Base-by-base conservation (phyloP, 2,888 invertebrate genomes). In the Agrotis segetum region DNA sequence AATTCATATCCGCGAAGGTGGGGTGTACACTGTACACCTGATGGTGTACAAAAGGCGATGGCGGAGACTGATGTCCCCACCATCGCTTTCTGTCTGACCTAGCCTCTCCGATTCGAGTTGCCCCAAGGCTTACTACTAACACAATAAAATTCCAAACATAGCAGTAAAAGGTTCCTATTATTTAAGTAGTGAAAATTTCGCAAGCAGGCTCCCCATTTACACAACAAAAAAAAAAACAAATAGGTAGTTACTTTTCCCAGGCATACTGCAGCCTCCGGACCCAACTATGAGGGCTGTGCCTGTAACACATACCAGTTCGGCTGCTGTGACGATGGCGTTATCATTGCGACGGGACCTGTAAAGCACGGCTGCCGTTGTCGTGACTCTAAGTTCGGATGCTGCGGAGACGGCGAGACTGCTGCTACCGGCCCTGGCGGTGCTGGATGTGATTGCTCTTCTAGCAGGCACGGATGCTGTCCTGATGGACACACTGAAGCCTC, bases 271-370 rank as follows among this genome's bases (percentile, higher is more conserved):
- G 98, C 99, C 0, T 91, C 94, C 44, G 99, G 99, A 14, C 97
- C 98, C 0, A 97, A 98, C 80, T 97, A 96, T 87, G 97, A 98
- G 85, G 99, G 99, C 16, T 99, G 99, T 89, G 96, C 97, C 0
- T 99, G 99, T 88, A 97, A 97, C 88, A 98, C 98, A 0, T 98
- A 97, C 95, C 98, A 98, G 90, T 99, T 98, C 89, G 99, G 99
- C 3, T 99, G 99, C 89, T 99, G 99, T 88, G 97, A 98, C 0
- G 98, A 99, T 93, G 99, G 99, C 0, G 92, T 97, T 73, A 97
- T 97, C 0, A 92, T 96, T 66, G 98, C 99, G 6, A 97, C 97
- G 89, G 99, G 99, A 0, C 92, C 93, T 11, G 88, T 88, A 67
- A 88, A 90, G 49, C 91, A 93, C 94, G 98, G 98, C 11, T 99